Evolutionary conservation across 2,888 invertebrate genomes (phyloP), one percentile per base, ranked within the genome.

Genomic region (Tenthredo scrophulariae): DNA sequence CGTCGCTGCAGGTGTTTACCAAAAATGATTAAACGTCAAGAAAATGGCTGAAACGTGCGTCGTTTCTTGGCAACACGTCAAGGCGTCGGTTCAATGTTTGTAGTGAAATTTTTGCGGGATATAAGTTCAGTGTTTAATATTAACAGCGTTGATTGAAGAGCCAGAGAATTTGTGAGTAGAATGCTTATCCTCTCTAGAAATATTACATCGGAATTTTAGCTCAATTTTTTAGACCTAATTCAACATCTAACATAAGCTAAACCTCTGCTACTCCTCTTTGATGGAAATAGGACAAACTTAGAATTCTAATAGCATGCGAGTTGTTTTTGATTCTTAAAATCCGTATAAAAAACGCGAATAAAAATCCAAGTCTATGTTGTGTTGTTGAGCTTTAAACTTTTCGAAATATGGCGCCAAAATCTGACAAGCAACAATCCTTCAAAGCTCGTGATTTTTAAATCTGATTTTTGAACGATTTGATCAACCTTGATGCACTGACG

Each of bases 31-130:
- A 26, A 62, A 62, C 26, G 26, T 18, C 22, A 40, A 80, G n/a
- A 80, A 80, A 80, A 80, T 80, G 80, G 80, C 80, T 80, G 77
- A 77, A 15, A 77, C 18, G 58, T 40, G 80, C 58, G 58, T 62
- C 58, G 80, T 62, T 40, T 62, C 80, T 37, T 40, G 80, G 80
- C 62, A 80, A 62, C 58, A 62, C 18, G 37, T 62, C 15, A 10
- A 62, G 22, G 67, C 80, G 40, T 80, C 58, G 9, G 37, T 62
- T 58, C 0, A 18, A 13, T 40, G 0, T 80, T 54, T 54, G 9
- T 29, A 5, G 29, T 29, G 29, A 29, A 50, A 22, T 62, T 80
- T 50, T 22, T 13, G 37, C 58, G 62, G 37, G 37, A 40, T 9
- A 40, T 80, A 22, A 37, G 18, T 79, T 62, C 22, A 22, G 80